These are phyloP conservation scores for Chelidonichthys spinosus DNA, from an alignment of 2,797 vertebrate genomes.

Conservation along the genomic window DNA sequence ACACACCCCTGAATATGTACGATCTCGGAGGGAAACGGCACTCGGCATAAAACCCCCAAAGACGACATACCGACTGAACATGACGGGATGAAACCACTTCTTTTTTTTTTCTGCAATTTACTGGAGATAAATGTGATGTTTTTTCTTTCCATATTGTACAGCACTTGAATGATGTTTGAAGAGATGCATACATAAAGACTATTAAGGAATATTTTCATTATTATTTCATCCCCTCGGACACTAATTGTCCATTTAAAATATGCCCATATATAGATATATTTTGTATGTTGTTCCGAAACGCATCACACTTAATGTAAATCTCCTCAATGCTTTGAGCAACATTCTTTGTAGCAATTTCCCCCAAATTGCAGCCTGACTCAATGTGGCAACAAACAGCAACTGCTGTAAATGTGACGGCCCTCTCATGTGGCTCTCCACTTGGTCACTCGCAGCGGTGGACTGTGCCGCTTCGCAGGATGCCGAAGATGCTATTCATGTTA, in stretches of 20 bases:
- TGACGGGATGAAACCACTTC: background rate
- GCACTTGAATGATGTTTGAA: background rate
- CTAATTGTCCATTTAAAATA: background rate
- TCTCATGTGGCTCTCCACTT: background rate
- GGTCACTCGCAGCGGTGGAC: background rate
- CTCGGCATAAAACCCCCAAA: background rate
- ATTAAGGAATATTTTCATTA: background rate
- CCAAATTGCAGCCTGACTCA: background rate
- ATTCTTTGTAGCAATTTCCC: background rate
- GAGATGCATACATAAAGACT: background rate
- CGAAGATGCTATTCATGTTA: constrained; percentile 9
- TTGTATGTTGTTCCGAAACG: background rate
- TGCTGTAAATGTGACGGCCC: background rate
- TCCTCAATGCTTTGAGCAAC: background rate
- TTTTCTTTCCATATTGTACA: background rate
- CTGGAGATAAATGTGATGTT: too few relatives aligned
- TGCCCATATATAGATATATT: background rate
- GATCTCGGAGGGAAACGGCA: background rate
- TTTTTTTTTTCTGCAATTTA: background rate
- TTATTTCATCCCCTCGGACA: background rate
- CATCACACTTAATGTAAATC: background rate
- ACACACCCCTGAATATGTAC: constrained; percentile 2
- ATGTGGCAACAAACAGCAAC: background rate
- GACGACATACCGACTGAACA: background rate
- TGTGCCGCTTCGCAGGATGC: background rate